Base-by-base conservation (phyloP, 1,140 invertebrate genomes). In the Euura saliciscinereae region DNA sequence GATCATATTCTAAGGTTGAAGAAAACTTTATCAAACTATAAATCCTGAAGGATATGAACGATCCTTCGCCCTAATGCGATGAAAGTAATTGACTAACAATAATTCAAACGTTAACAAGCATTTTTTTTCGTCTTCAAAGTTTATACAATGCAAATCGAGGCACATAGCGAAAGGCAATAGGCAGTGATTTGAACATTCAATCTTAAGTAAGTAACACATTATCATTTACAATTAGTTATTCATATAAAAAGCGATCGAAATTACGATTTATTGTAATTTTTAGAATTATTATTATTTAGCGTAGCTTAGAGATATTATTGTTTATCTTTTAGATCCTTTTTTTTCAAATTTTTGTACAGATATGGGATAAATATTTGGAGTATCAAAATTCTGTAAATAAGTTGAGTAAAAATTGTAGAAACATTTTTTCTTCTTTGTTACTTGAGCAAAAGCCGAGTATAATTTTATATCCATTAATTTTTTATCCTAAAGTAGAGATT, bases 91-190 rank as follows among this genome's bases (percentile, higher is more conserved):
- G 28, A 28, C 10, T 10, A 67, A 67, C 43, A 67, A 67, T 44
- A 28, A 44, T 67, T 28, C 43, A 44, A 67, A 67, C 28, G 28
- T 67, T 73, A 69, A 73, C 45, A 46, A 73, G 68, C 66, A 51
- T 73, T 69, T 44, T 44, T 44, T 73, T 46, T 28, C 28, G 28
- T 28, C 45, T 51, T 10, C 28, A 42, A 43, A 45, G 51, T 59
- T 71, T 65, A 45, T 45, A 43, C 43, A 67, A 67, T 51, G 74
- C 71, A 70, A 68, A 73, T 70, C 72, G 75, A 80, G 80, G 80
- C 78, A 81, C 80, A 77, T 73, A 78, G 75, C 75, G 65, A 78
- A 79, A 80, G 78, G 77, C 79, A 78, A 74, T 79, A 71, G 69
- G 71, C 13, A 80, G 51, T 59, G 13, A 59, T 59, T 59, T 59